A percentile compares a stretch with the other conserved stretches of the same genome.
These are phyloP conservation scores for Cheirogaleus medius DNA, from an alignment of 2,113 vertebrate genomes.

Conservation along the genomic window DNA sequence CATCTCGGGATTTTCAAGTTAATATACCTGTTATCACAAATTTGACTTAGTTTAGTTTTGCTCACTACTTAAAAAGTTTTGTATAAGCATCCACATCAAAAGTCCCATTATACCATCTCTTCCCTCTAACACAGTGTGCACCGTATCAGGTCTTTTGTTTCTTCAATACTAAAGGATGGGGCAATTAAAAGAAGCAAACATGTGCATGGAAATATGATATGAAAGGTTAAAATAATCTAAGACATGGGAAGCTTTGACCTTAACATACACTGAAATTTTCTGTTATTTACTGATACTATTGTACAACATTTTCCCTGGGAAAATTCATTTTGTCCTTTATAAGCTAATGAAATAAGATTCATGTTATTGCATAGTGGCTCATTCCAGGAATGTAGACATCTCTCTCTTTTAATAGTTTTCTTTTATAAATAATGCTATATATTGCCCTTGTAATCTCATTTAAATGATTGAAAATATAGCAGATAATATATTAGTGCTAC, in stretches of 20 bases:
- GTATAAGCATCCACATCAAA: background rate
- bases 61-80: background rate
- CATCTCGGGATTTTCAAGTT: background rate
- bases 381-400: background rate
- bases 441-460: background rate
- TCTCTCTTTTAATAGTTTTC: background rate
- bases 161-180: background rate
- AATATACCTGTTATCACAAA: background rate
- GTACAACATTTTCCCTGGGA: background rate
- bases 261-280: background rate
- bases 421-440: background rate
- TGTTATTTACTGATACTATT: background rate
- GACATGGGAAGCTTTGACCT: background rate
- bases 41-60: background rate
- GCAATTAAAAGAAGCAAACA: background rate
- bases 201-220: background rate
- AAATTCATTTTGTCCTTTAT: background rate
- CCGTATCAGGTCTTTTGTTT: background rate
- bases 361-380: background rate
- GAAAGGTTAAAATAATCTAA: background rate
- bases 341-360: background rate
- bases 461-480: background rate
- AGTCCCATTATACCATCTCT: background rate
- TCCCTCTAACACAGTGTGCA: background rate
- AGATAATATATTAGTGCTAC: background rate